Percentiles rank a stretch among this genome's conserved stretches.
Conservation (phyloP, 1,140 invertebrate genomes). For the Tachypleus tridentatus region DNA sequence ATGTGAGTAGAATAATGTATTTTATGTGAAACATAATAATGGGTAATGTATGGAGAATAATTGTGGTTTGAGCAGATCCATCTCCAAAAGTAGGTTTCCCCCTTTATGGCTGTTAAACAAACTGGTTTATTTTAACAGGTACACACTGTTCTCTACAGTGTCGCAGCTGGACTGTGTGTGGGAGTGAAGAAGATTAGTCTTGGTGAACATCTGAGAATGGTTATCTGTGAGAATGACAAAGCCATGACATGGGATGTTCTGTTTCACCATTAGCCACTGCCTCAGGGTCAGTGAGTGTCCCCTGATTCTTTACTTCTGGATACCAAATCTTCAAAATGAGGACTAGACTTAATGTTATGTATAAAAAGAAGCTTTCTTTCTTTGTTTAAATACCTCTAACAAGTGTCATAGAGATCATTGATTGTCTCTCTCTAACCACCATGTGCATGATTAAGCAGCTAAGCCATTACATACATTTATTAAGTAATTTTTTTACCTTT, state of each 20-base stretch:
- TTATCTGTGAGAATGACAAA: conserved; percentile 25
- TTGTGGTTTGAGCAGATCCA: neutral
- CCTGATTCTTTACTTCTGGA: no score
- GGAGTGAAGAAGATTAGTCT: conserved; percentile 29
- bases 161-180: conserved; percentile 70
- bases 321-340: no score
- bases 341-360: no score
- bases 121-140: conserved; percentile 36
- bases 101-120: neutral
- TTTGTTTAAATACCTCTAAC: no score
- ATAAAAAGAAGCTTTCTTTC: no score
- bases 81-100: neutral
- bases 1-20: conserved; percentile 36
- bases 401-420: no score
- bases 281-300: no score
- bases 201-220: conserved; percentile 26
- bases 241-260: conserved; percentile 21
- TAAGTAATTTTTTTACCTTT: no score
- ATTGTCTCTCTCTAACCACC: no score
- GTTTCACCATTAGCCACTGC: neutral
- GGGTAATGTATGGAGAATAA: neutral
- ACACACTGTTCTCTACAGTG: conserved; percentile 65
- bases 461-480: no score
- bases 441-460: no score
- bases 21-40: neutral